Conservation (phyloP, 2,113 vertebrate genomes). For the Circaetus gallicus region DNA sequence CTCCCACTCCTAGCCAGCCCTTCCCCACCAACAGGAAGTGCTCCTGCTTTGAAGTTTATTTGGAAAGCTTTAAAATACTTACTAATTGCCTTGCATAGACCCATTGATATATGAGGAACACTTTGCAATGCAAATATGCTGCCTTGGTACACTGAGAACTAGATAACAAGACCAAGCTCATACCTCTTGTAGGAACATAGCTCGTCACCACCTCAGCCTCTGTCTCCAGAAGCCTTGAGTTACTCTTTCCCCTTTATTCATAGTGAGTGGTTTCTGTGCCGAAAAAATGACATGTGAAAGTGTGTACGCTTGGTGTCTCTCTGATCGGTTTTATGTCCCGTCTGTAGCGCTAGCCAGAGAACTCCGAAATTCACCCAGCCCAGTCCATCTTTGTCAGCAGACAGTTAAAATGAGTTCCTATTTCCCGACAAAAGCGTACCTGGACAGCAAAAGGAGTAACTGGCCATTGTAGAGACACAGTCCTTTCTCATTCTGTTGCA, state of each 20-base stretch:
- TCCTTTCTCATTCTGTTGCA: background rate
- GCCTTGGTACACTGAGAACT: background rate
- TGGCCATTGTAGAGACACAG: background rate
- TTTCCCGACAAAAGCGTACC: background rate
- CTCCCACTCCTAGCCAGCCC: background rate
- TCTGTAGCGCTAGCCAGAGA: background rate
- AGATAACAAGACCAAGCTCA: background rate
- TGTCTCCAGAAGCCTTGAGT: background rate
- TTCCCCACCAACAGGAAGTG: background rate
- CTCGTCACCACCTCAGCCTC: background rate
- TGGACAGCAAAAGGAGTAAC: background rate
- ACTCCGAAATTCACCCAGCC: background rate
- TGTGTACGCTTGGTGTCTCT: background rate
- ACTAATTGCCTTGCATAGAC: background rate
- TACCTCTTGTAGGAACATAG: background rate
- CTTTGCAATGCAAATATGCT: conserved; percentile 21
- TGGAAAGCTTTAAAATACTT: conserved; percentile 20
- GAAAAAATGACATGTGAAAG: fast-evolving
- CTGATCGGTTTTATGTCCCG: background rate
- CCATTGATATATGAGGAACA: background rate
- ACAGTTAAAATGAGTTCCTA: background rate
- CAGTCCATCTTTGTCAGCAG: background rate
- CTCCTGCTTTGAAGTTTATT: conserved; percentile 5
- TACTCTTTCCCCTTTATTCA: background rate
- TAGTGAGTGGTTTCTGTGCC: background rate